Base-by-base conservation (phyloP, 2,797 vertebrate genomes). In the Ctenosaura bakeri region DNA sequence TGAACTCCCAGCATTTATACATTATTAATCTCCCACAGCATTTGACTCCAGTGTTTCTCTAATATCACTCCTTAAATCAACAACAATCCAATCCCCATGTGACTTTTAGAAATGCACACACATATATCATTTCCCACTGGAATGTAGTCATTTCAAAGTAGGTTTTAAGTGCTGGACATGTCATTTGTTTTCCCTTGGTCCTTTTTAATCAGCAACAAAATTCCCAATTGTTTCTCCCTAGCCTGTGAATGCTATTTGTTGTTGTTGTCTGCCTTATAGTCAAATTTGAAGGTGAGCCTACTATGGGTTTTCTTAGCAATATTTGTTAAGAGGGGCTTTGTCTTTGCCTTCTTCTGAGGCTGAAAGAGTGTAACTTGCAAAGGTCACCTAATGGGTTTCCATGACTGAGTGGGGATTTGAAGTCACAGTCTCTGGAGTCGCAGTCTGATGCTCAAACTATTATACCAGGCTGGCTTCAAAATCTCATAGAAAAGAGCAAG, bases 201-300 rank as follows among this genome's bases (percentile, higher is more conserved):
- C 20, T 73, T 91, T 88, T 64, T 83, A 35, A 89, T 81, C 56
- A 82, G 54, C 85, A 87, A 73, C 86, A 89, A 54, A 92, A 89
- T 83, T 90, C 87, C 52, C n/a, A 18, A 2, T 1, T 46, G 71
- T 29, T 56, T 73, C 90, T 69, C 81, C 42, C 79, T 82, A 46
- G n/a, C 6, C 13, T 88, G 59, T 13, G 2, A 35, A 86, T 52
- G 12, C 7, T 79, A 78, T 32, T 69, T 32, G 29, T 13, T 69
- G 66, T 32, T 69, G 66, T 12, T 69, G 66, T 69, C 29, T 69
- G 9, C 9, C 29, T 32, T 69, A 29, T 32, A 12, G 29, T 4
- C 26, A 66, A 10, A 69, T 9, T 4, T 2, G 32, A 69, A 69
- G 66, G 29, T 69, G 9, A 29, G 2, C 26, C 2, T 69, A 69